Percentiles rank a stretch among this genome's conserved stretches.
These are phyloP conservation scores for Chrysomallon squamiferum DNA, from an alignment of 1,140 invertebrate genomes.

Conservation along the genomic window DNA sequence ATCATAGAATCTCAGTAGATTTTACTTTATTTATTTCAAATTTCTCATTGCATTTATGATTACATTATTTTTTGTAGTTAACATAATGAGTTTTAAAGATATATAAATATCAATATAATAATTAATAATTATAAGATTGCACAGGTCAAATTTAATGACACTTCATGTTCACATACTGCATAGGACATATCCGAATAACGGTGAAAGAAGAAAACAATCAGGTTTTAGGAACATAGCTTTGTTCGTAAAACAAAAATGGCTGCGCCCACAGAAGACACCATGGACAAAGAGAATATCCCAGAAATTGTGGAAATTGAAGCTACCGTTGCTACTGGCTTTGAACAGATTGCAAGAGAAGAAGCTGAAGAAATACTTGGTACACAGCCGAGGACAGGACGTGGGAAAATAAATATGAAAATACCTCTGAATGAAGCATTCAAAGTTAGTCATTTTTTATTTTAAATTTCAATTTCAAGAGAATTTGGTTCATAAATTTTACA, in stretches of 20 bases:
- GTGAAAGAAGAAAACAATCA: too few species aligned
- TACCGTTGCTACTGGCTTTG: slow-evolving; percentile 68
- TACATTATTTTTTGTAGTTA: too few species aligned
- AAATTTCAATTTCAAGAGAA: neutral
- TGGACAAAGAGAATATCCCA: slow-evolving; percentile 1
- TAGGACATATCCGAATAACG: too few species aligned
- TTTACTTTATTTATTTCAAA: too few species aligned
- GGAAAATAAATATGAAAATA: slow-evolving; percentile 66
- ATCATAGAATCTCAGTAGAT: too few species aligned
- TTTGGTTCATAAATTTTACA: neutral
- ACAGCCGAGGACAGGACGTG: slow-evolving; percentile 57
- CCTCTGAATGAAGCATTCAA: slow-evolving; percentile 56
- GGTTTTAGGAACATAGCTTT: too few species aligned
- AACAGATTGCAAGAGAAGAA: slow-evolving; percentile 67
- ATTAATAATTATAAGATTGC: too few species aligned
- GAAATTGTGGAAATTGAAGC: slow-evolving; percentile 59
- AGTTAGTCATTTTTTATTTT: slow-evolving; percentile 30
- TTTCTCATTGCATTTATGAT: too few species aligned
- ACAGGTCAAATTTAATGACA: too few species aligned
- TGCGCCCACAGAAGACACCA: slow-evolving; percentile 39
- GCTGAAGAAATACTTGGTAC: slow-evolving; percentile 65
- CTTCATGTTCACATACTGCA: too few species aligned
- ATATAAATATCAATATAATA: too few species aligned
- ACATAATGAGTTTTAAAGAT: too few species aligned
- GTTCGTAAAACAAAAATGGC: slow-evolving; percentile 33